Base-by-base conservation (phyloP, 2,797 vertebrate genomes). In the Lagorchestes hirsutus region DNA sequence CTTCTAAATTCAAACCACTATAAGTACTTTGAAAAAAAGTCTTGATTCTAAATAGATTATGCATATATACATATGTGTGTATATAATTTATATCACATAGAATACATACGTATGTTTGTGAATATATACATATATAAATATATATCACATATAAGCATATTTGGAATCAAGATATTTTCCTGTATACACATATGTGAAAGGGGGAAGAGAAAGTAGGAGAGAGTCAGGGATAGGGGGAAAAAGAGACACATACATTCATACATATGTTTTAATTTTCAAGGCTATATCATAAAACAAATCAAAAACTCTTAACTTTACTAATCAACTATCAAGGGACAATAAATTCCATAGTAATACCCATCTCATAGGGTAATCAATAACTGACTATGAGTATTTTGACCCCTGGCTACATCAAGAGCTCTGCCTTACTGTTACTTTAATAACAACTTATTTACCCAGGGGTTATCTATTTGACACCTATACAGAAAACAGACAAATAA, bases 1-100 rank as follows among this genome's bases (percentile, higher is more conserved):
- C 27, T 95, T 98, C n/a, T 91, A 87, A 62, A 87, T 91, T 87
- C 92, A 50, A 5, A 95, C 91, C 50, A 92, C 8, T 13, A 62
- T 29, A 95, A 55, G 74, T 90, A 96, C 2, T 13, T 1, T 94
- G 14, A 90, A 91, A 46, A 92, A 92, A 96, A 74, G n/a, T 67
- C 13, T 90, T 6, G 22, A 95, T 87, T 92, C 28, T 55, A 93
- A 93, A 92, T 0, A 93, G 4, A 4, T 67, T 55, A 96, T 87
- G 22, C 40, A 87, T 50, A 46, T 27, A 82, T 82, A 18, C 62
- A 1, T 40, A 27, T 27, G 2, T 82, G 0, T 24, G 11, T 82
- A 82, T 31, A 24, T 82, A 3, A 46, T 46, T 8, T 82, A 0
- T 82, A 82, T 82, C 67, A 82, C n/a, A 82, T 18, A 40, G 34